These are phyloP conservation scores for Leptodactylus fuscus DNA, from an alignment of 2,113 vertebrate genomes.

Conservation along the genomic window DNA sequence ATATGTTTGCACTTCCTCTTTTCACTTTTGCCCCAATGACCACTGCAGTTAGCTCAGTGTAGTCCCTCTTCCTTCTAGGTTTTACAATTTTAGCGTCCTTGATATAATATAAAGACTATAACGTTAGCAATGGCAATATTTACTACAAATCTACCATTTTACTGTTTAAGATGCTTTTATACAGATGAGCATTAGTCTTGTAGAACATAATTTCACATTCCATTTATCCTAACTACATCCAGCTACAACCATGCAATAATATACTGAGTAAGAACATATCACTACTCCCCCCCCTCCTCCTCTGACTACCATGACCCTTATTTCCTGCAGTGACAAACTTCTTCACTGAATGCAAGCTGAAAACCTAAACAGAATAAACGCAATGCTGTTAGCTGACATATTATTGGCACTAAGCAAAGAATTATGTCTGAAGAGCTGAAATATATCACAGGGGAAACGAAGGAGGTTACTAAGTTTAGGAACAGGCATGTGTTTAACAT, in stretches of 20 bases:
- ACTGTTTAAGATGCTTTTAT: too few species aligned
- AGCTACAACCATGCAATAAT: background rate
- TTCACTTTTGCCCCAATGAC: too few species aligned
- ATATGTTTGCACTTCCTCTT: too few species aligned
- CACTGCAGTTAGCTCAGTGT: too few species aligned
- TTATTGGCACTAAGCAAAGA: conserved; percentile 50
- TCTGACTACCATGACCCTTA: background rate
- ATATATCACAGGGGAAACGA: conserved; percentile 63
- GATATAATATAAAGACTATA: too few species aligned
- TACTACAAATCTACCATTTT: too few species aligned
- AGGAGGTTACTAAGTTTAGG: conserved; percentile 68
- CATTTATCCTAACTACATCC: background rate
- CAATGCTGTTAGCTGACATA: conserved; percentile 67
- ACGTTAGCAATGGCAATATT: too few species aligned
- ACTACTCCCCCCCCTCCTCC: background rate
- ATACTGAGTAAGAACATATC: background rate
- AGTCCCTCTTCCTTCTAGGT: too few species aligned
- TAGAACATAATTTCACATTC: background rate
- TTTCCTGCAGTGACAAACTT: conserved; percentile 32
- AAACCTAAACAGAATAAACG: conserved; percentile 59
- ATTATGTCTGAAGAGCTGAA: conserved; percentile 67
- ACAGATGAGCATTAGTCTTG: too few species aligned
- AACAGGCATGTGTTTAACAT: conserved; percentile 60
- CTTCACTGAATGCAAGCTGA: conserved; percentile 58
- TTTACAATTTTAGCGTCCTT: too few species aligned